A percentile compares a stretch with the other conserved stretches of the same genome.
These are phyloP conservation scores for Protonemura montana DNA, from an alignment of 2,888 invertebrate genomes.

Conservation along the genomic window DNA sequence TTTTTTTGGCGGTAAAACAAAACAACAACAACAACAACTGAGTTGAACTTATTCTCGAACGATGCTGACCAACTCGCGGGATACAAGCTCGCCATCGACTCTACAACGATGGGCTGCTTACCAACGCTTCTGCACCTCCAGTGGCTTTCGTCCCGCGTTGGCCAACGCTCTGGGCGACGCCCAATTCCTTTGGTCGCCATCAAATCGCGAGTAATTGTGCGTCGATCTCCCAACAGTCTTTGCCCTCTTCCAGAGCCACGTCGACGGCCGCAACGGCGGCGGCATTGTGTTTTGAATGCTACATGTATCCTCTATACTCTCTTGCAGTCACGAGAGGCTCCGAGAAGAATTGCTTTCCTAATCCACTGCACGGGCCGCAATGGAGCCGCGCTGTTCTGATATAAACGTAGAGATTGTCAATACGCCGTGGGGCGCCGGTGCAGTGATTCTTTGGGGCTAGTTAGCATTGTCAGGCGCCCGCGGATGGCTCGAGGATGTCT, in stretches of 20 bases:
- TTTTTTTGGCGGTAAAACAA: not conserved
- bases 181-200: not conserved
- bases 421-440: conserved; percentile 14
- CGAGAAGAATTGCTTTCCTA: not conserved
- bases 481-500: not conserved
- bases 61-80: not conserved
- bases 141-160: not conserved
- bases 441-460: conserved; percentile 13
- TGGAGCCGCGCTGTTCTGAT: not conserved
- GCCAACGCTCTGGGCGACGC: not conserved
- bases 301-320: not conserved
- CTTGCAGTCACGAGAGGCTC: not conserved
- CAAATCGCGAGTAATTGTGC: not conserved
- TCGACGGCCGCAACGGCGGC: not conserved
- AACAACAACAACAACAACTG: not conserved
- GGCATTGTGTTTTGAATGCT: conserved; percentile 20
- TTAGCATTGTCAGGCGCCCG: conserved; percentile 17
- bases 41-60: not conserved
- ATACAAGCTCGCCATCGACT: not conserved
- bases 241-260: not conserved
- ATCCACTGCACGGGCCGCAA: not conserved
- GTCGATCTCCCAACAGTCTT: not conserved
- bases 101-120: not conserved
- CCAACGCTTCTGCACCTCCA: not conserved
- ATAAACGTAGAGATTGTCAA: not conserved